Percentiles rank a stretch among this genome's conserved stretches.
Evolutionary conservation across 2,113 vertebrate species (phyloP).

Genomic region (Cephalophus harveyi): DNA sequence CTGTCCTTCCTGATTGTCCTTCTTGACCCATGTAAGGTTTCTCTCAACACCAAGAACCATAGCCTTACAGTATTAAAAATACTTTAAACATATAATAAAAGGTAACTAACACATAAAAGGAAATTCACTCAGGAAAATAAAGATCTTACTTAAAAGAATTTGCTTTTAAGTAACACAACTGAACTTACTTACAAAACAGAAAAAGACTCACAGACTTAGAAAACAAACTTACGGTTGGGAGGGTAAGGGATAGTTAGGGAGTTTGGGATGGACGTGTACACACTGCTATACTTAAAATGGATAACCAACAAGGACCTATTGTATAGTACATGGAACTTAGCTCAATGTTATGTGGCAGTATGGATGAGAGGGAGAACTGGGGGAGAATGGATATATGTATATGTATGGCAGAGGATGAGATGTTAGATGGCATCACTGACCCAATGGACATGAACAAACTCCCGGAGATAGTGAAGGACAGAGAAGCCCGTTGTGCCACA

Average conservation of each 20-base stretch:
- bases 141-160: background rate
- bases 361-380: background rate
- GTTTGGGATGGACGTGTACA: background rate
- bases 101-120: background rate
- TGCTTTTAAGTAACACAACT: background rate
- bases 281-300: background rate
- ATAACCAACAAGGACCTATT: background rate
- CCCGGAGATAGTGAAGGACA: background rate
- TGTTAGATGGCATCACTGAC: background rate
- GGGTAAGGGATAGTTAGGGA: background rate
- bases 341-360: background rate
- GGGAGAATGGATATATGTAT: background rate
- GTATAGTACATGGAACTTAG: background rate
- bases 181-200: background rate
- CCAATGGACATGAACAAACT: background rate
- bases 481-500: background rate
- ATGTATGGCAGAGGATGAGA: background rate
- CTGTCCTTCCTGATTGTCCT: background rate
- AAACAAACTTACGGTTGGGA: background rate
- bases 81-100: constrained; percentile 23
- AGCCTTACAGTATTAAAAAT: constrained; percentile 40
- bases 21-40: background rate
- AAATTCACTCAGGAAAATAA: constrained; percentile 29
- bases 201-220: background rate
- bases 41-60: constrained; percentile 14